Evolutionary conservation across 2,888 invertebrate genomes (phyloP), one percentile per base, ranked within the genome.

Genomic region (Leptopilina syphax): DNA sequence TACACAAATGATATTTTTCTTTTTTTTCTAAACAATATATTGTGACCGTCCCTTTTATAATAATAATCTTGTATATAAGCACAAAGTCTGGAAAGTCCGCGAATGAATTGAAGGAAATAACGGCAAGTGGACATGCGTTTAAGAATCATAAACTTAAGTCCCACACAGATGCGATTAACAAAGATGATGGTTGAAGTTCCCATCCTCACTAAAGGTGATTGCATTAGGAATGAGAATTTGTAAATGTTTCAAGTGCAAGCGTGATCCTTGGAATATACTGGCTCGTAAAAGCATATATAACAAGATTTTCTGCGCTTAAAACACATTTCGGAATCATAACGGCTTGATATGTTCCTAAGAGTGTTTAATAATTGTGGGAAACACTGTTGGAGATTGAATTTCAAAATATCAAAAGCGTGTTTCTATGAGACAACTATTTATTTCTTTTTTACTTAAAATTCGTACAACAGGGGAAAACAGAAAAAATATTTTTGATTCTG

Each of bases 221-320:
- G 70, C 70, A 70, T 70, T 70, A 70, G 50, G 27, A 70, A 70
- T 54, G 70, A 70, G 70, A 54, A 70, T 70, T 70, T 54, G 70
- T 50, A 50, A 54, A 70, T 54, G 54, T 70, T 70, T 70, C 70
- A 27, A 70, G 70, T 70, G 50, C 70, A 47, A 47, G 47, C 47
- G 24, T 68, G 68, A 50, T 68, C 47, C 44, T 50, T 24, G 47
- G 70, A 70, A 70, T 70, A 54, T 70, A 27, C 70, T 54, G 54
- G 70, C 70, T 70, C 70, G 54, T 70, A 70, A 70, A 70, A 70
- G 54, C 70, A 70, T 70, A 70, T 27, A 70, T 50, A 70, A 70
- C 70, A 70, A 70, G 70, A 70, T 70, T 70, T 27, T 70, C 70
- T 27, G 50, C 70, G 70, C 70, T 70, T 70, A 70, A 70, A 70